These are phyloP conservation scores for Cephonodes hylas DNA, from an alignment of 2,888 invertebrate genomes.

Conservation along the genomic window DNA sequence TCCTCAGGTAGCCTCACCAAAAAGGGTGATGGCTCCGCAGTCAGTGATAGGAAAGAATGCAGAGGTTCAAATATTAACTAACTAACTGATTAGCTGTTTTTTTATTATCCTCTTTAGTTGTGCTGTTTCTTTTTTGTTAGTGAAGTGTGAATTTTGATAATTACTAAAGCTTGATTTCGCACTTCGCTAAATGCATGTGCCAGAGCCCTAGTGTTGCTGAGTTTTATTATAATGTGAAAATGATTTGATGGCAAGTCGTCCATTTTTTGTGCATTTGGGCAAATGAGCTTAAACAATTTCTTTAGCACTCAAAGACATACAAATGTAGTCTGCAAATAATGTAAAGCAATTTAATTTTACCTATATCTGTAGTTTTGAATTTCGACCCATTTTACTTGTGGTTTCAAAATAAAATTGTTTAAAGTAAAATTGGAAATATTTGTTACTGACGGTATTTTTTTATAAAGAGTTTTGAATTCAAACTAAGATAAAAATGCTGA, in stretches of 20 bases:
- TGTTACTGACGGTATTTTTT: no score
- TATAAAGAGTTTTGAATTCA: no score
- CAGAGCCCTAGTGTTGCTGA: neutral
- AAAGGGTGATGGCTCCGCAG: conserved; percentile 61
- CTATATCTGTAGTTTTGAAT: no score
- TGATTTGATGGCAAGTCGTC: neutral
- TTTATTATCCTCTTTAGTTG: conserved; percentile 36
- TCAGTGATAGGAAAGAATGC: conserved; percentile 77
- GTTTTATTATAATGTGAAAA: neutral
- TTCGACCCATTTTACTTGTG: no score
- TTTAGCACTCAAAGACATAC: neutral
- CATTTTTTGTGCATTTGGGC: neutral
- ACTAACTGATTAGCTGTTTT: conserved; percentile 44
- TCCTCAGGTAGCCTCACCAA: conserved; percentile 54
- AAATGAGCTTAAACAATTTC: neutral
- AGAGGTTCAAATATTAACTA: conserved; percentile 77
- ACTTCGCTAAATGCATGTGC: conserved; percentile 19
- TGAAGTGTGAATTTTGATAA: conserved; percentile 11
- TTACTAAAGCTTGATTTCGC: conserved; percentile 21
- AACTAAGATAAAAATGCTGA: no score
- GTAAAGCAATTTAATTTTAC: no score
- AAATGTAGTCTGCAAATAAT: no score
- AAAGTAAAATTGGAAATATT: no score
- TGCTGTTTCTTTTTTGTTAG: conserved; percentile 44
- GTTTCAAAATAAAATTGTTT: no score